Evolutionary conservation across 2,888 invertebrate species (phyloP).

Genomic region (Drosophila tanythrix): DNA sequence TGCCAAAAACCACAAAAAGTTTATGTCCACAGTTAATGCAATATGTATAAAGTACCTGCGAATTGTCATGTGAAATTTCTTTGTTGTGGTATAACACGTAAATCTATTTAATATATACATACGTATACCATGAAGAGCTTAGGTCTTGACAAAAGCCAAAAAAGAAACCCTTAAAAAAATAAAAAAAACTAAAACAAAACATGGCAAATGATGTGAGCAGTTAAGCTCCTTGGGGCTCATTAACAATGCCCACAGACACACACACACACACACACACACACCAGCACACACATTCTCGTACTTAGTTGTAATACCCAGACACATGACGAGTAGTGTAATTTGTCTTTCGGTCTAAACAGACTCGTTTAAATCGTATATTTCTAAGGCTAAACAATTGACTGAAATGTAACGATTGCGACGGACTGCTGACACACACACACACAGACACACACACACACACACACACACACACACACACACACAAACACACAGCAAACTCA

Average conservation of each 20-base stretch:
- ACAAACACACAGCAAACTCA: constrained; percentile 40
- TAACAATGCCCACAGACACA: constrained; percentile 60
- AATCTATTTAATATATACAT: constrained; percentile 63
- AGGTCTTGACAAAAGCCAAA: constrained; percentile 8
- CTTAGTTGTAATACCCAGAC: constrained; percentile 29
- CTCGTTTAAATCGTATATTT: constrained; percentile 73
- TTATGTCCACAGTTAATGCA: constrained; percentile 27
- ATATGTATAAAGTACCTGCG: constrained; percentile 36
- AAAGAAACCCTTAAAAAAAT: constrained; percentile 8
- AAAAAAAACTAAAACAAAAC: constrained; percentile 28
- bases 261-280: neutral
- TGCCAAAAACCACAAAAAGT: constrained; percentile 21
- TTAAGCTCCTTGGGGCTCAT: constrained; percentile 74
- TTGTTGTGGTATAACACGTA: constrained; percentile 44
- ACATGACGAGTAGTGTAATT: constrained; percentile 62
- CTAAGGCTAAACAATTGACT: constrained; percentile 74
- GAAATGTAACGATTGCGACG: constrained; percentile 68
- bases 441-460: constrained; percentile 27
- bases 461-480: constrained; percentile 29
- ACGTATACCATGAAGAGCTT: constrained; percentile 30
- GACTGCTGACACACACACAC: constrained; percentile 31
- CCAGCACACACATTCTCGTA: neutral
- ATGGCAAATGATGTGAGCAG: constrained; percentile 47
- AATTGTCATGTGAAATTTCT: constrained; percentile 21
- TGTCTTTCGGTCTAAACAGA: constrained; percentile 65